A percentile compares a stretch with the other conserved stretches of the same genome.
Conservation (phyloP, 2,888 invertebrate species). For the Apamea anceps region DNA sequence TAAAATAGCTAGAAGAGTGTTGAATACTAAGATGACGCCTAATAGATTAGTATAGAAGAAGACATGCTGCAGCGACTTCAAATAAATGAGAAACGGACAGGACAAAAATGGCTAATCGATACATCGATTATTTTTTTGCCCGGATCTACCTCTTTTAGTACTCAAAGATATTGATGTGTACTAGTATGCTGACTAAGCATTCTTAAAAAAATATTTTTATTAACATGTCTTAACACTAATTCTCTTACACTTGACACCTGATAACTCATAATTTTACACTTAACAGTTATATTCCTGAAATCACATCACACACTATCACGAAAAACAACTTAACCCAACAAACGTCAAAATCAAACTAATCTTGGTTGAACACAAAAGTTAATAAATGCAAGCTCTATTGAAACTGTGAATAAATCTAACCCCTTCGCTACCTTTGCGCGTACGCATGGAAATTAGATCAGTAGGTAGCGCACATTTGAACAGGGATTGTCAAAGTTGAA, state of each 20-base stretch:
- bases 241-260: constrained; percentile 3
- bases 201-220: neutral
- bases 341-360: constrained; percentile 87
- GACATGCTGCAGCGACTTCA: neutral
- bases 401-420: constrained; percentile 87
- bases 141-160: neutral
- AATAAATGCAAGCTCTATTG: constrained; percentile 87
- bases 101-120: neutral
- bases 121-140: neutral
- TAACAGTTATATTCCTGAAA: neutral
- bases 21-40: neutral
- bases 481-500: constrained; percentile 78
- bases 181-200: too few species aligned
- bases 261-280: neutral
- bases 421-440: constrained; percentile 85
- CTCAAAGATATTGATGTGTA: neutral
- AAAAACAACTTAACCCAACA: constrained; percentile 80
- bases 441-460: constrained; percentile 90
- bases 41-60: neutral
- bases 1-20: neutral
- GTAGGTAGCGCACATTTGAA: constrained; percentile 82
- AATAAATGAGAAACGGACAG: neutral
- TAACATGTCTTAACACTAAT: neutral
- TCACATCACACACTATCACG: constrained; percentile 51
- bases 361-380: constrained; percentile 81